A percentile compares a stretch with the other conserved stretches of the same genome.
phyloP scores from a whole-genome alignment of 2,797 vertebrate genomes.

The Periophthalmus magnuspinnatus region DNA sequence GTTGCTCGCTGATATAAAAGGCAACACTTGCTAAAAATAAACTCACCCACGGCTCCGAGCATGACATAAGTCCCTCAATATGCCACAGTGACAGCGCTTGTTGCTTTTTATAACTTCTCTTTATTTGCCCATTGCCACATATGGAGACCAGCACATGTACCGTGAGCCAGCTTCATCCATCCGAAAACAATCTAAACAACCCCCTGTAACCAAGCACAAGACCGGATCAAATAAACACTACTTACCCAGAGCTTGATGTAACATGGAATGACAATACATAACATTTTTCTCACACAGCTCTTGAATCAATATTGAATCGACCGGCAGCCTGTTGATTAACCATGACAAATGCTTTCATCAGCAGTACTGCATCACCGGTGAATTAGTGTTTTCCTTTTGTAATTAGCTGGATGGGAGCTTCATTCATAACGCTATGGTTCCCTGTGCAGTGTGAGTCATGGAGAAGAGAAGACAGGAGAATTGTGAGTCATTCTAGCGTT shows the following conservation, averaged over 20 bases:
- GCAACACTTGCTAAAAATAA: slow-evolving; percentile 71
- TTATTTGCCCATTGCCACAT: slow-evolving; percentile 58
- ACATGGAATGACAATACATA: neutral
- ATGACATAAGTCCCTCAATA: slow-evolving; percentile 66
- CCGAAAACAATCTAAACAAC: slow-evolving; percentile 32
- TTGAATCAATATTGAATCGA: slow-evolving; percentile 9
- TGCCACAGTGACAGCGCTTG: slow-evolving; percentile 40
- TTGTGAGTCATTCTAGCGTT: slow-evolving; percentile 70
- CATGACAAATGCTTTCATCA: slow-evolving; percentile 43
- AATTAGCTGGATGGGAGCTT: slow-evolving; percentile 51
- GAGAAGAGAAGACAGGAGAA: slow-evolving; percentile 32
- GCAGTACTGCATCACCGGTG: slow-evolving; percentile 21
- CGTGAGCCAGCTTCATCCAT: slow-evolving; percentile 36
- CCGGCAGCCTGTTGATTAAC: slow-evolving; percentile 18
- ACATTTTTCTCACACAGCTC: neutral
- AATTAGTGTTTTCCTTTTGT: slow-evolving; percentile 33
- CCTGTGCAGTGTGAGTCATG: slow-evolving; percentile 63
- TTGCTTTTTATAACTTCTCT: slow-evolving; percentile 62
- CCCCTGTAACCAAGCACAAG: slow-evolving; percentile 15
- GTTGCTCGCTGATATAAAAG: slow-evolving; percentile 69
- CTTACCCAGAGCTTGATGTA: neutral
- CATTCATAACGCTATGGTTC: slow-evolving; percentile 65
- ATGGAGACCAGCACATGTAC: slow-evolving; percentile 36
- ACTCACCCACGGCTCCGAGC: slow-evolving; percentile 37
- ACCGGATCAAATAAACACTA: neutral